A percentile compares a stretch with the other conserved stretches of the same genome.
Conservation (phyloP, 2,113 vertebrate species). For the Pampusana beccarii region DNA sequence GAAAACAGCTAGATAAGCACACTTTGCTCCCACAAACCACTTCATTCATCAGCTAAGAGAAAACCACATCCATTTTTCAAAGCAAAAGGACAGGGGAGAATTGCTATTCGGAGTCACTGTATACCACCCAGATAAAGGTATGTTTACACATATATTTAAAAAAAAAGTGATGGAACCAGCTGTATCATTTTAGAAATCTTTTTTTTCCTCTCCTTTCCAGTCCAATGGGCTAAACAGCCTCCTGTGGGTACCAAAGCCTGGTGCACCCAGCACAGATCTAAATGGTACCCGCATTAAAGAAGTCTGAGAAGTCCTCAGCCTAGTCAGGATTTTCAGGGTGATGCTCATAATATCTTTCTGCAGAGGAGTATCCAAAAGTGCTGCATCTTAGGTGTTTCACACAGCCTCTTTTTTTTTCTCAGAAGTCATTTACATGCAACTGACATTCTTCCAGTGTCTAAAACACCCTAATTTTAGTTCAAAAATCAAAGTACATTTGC, state of each 20-base stretch:
- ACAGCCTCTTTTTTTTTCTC: neutral
- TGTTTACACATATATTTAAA: neutral
- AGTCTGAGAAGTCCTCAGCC: neutral
- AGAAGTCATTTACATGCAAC: neutral
- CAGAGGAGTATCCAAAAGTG: neutral
- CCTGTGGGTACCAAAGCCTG: neutral
- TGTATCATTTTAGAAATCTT: neutral
- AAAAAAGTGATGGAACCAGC: neutral
- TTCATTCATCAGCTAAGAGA: neutral
- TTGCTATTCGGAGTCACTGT: neutral
- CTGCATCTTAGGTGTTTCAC: neutral
- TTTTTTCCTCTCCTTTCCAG: neutral
- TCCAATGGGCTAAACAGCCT: neutral
- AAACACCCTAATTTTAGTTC: neutral
- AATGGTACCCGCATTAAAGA: neutral
- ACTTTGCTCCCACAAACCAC: neutral
- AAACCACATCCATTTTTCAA: accelerated
- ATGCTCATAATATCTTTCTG: neutral
- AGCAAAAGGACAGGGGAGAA: neutral
- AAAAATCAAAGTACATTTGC: neutral
- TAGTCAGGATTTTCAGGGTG: neutral
- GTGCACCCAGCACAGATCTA: no score
- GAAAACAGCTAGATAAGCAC: neutral
- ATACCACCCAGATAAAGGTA: neutral
- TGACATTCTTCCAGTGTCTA: neutral